Conservation (phyloP, 2,797 vertebrate species). For the Glyptemys insculpta region DNA sequence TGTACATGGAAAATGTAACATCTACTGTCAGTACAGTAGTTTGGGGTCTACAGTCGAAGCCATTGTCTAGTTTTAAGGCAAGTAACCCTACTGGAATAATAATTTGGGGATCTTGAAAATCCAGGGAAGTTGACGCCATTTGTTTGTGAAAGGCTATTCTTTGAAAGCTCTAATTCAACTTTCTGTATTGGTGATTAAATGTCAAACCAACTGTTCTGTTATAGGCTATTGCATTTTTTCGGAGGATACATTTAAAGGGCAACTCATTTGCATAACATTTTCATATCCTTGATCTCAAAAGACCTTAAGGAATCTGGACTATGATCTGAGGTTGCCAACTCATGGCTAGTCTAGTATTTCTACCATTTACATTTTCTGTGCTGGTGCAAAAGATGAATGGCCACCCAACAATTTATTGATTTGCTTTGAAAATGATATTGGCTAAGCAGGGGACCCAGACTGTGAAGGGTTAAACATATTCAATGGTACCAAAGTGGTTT, state of each 20-base stretch:
- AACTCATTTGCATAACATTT: constrained; percentile 55
- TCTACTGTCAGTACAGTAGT: not conserved
- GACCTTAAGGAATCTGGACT: constrained; percentile 22
- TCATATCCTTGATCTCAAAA: constrained; percentile 27
- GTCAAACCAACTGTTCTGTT: constrained; percentile 50
- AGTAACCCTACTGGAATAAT: constrained; percentile 4
- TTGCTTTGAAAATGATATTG: not conserved
- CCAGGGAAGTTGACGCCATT: not conserved
- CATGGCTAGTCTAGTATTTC: constrained; percentile 14
- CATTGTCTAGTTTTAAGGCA: not conserved
- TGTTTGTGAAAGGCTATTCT: constrained; percentile 6
- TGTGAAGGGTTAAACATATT: constrained; percentile 24
- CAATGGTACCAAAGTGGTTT: constrained; percentile 17
- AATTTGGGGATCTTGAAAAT: not conserved
- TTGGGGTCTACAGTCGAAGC: not conserved
- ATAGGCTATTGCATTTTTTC: constrained; percentile 18
- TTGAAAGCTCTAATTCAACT: constrained; percentile 40
- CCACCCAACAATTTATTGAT: not conserved
- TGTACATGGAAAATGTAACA: not conserved
- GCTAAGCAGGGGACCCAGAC: not conserved
- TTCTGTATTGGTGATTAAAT: constrained; percentile 22
- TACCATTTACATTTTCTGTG: constrained; percentile 5
- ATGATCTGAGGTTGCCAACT: not conserved
- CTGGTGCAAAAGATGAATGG: not conserved
- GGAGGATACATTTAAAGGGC: constrained; percentile 61